Evolutionary conservation across 2,888 invertebrate genomes (phyloP).

Genomic region (Pandemis heparana): DNA sequence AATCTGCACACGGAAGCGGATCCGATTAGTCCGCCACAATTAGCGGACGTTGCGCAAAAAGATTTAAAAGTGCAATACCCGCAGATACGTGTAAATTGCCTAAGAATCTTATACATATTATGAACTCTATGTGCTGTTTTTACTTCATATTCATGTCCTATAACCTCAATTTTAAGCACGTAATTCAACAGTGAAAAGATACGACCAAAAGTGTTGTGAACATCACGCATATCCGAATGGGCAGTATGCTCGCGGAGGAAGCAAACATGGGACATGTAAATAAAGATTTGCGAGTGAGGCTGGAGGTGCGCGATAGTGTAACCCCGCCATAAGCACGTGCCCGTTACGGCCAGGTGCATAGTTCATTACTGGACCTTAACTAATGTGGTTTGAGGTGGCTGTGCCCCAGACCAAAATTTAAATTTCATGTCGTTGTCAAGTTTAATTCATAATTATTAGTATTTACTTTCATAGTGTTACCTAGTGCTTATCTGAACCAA

Average conservation of each 20-base stretch:
- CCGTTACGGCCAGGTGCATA: conserved; percentile 53
- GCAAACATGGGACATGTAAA: conserved; percentile 54
- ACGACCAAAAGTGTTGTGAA: background rate
- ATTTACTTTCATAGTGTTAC: background rate
- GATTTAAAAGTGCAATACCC: conserved; percentile 51
- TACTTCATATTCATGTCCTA: too few relatives aligned
- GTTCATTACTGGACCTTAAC: conserved; percentile 28
- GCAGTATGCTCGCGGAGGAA: conserved; percentile 23
- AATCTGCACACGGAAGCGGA: conserved; percentile 79
- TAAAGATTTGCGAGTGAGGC: conserved; percentile 70
- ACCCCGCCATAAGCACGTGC: conserved; percentile 77
- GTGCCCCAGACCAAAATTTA: background rate
- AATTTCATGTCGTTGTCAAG: background rate
- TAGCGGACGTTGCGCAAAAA: conserved; percentile 61
- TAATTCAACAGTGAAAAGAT: background rate
- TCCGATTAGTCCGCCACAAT: conserved; percentile 78
- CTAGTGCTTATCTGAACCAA: too few relatives aligned
- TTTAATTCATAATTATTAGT: background rate
- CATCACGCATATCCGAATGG: conserved; percentile 9
- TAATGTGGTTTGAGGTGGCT: background rate
- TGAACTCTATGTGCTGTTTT: too few relatives aligned
- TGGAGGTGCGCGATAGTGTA: conserved; percentile 75
- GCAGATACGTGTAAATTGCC: conserved; percentile 18
- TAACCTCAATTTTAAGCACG: background rate
- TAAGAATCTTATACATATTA: background rate